Base-by-base conservation (phyloP, 2,888 invertebrate genomes). In the Elmis aenea region DNA sequence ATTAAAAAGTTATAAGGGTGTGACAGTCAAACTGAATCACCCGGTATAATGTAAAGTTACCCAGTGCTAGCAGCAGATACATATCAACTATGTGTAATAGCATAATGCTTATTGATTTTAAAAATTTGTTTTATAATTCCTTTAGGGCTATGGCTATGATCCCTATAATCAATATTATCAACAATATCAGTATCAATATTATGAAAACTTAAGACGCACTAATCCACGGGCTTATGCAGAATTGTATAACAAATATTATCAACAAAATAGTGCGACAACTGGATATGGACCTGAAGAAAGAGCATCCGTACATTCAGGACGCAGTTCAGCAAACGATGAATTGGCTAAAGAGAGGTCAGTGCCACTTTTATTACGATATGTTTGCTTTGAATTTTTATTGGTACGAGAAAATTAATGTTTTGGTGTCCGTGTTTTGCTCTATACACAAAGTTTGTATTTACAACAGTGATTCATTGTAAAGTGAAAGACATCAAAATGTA, bases 151-250 rank as follows among this genome's bases (percentile, higher is more conserved):
- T 37, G 61, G 66, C 9, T 75, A 73, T 45, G 78, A 79, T 64
- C 73, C 76, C 35, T 77, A 76, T 68, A 66, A 67, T 61, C 71
- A 73, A 45, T 79, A 78, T 64, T 74, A 77, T 26, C 71, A 71
- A 47, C 68, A 68, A 38, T 68, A 69, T 43, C 76, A 79, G 59
- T 81, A 82, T 66, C 77, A 80, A 58, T 87, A 86, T 70, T 82
- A 84, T 61, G 85, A 85, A 67, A 84, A 83, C 61, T 71, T 89
- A 62, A 77, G 86, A 3, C 74, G 79, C 38, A 79, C 78, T 26
- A 82, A 89, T 74, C 88, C 89, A 12, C 80, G 81, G 55, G 83
- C 83, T 13, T 89, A 89, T 69, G 75, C 83, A 46, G 81, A 79
- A 57, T 78, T 84, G 74, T 89, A 87, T 70, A 75, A 81, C 57